phyloP scores from a whole-genome alignment of 2,888 invertebrate species.

The Peribatodes rhomboidaria region DNA sequence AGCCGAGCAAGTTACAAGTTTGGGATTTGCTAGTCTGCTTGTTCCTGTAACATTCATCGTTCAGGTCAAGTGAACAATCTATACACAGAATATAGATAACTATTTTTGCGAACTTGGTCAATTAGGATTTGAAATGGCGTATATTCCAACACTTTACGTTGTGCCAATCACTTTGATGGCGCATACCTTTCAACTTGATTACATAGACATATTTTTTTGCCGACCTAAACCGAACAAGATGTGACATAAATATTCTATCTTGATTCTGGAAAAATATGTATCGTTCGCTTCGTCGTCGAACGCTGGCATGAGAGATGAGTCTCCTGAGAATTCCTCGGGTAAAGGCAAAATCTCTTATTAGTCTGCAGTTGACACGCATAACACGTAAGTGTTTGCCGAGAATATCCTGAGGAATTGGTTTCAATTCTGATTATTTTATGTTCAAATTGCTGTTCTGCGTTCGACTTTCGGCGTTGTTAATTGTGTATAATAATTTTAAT shows the following conservation, averaged over 20 bases:
- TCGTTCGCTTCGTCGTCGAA: constrained; percentile 10
- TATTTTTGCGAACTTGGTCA: too few species aligned
- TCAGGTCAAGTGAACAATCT: neutral
- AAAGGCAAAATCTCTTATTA: constrained; percentile 8
- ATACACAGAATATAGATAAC: too few species aligned
- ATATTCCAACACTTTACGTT: too few species aligned
- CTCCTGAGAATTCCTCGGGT: constrained; percentile 7
- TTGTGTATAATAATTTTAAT: too few species aligned
- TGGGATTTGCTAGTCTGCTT: constrained; percentile 37
- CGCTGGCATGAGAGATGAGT: constrained; percentile 11
- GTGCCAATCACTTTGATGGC: neutral
- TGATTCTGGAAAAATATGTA: constrained; percentile 7
- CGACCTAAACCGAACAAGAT: neutral
- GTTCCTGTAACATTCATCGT: constrained; percentile 6
- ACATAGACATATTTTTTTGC: neutral
- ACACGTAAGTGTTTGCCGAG: neutral
- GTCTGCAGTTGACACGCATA: neutral
- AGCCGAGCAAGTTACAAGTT: constrained; percentile 43
- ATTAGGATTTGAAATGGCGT: too few species aligned
- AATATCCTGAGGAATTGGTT: neutral
- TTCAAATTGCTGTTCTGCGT: neutral
- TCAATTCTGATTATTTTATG: neutral
- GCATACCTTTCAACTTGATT: neutral
- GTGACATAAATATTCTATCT: constrained; percentile 11
- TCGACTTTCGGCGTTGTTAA: too few species aligned